A percentile compares a stretch with the other conserved stretches of the same genome.
Evolutionary conservation across 1,140 invertebrate genomes (phyloP).

Genomic region (Dinoponera quadriceps): DNA sequence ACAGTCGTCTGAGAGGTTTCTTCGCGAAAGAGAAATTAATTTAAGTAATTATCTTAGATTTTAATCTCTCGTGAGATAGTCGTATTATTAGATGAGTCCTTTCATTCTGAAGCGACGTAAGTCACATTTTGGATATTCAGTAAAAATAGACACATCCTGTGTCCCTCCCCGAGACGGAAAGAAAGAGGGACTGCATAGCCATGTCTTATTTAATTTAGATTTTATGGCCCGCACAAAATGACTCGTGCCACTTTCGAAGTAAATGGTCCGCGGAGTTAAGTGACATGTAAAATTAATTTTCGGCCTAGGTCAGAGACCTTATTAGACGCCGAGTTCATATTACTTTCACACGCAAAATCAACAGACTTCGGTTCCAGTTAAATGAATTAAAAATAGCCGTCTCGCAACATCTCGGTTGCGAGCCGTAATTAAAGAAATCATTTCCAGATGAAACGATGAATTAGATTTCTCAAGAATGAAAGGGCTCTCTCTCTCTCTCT

Average conservation of each 20-base stretch:
- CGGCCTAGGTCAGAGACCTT: conserved; percentile 39
- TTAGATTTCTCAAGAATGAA: conserved; percentile 49
- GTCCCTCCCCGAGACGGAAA: neutral
- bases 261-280: conserved; percentile 29
- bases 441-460: conserved; percentile 48
- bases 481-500: neutral
- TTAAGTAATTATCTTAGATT: conserved; percentile 54
- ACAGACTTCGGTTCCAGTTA: conserved; percentile 21
- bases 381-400: conserved; percentile 57
- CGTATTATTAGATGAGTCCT: conserved; percentile 41
- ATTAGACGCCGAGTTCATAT: conserved; percentile 32
- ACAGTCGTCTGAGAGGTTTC: conserved; percentile 48
- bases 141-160: conserved; percentile 37
- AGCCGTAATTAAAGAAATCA: conserved; percentile 52
- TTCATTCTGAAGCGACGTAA: conserved; percentile 37
- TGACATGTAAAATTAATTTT: conserved; percentile 55
- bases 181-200: neutral
- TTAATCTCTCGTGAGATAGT: conserved; percentile 24
- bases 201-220: conserved; percentile 54
- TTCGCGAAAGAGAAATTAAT: conserved; percentile 45
- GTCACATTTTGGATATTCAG: conserved; percentile 24
- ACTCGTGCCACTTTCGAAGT: conserved; percentile 34
- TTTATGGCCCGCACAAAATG: conserved; percentile 30
- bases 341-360: conserved; percentile 47
- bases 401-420: conserved; percentile 40